Evolutionary conservation across 1,140 invertebrate genomes (phyloP), one percentile per base, ranked within the genome.

Genomic region (Apocrypta bakeri): DNA sequence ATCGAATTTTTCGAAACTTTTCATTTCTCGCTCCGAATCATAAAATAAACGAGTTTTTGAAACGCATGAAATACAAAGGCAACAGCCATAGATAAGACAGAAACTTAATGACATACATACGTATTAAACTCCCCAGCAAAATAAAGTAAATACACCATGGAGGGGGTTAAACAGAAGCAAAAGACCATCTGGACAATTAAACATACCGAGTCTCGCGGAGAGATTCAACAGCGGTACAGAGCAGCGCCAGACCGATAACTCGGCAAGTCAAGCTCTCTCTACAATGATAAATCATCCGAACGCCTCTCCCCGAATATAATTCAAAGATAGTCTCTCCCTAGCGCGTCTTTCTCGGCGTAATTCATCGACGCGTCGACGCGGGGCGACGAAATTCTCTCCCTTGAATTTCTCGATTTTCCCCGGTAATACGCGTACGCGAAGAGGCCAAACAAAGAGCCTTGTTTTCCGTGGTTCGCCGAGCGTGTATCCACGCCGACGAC

Each of bases 281-380:
- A 4, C 33, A 61, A 68, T 75, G 63, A 81, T 81, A 81, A 81
- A 81, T 81, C 63, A 68, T 68, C 25, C n/a, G n/a, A n/a, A n/a
- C n/a, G n/a, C n/a, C n/a, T n/a, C 24, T n/a, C 3, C 11, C 9
- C 21, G 21, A 14, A 27, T 8, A 27, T 8, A n/a, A n/a, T n/a
- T n/a, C n/a, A n/a, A n/a, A n/a, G n/a, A 17, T n/a, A 25, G 29
- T 1, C 29, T 25, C 33, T 68, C 17, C 63, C 72, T 42, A 12
- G 33, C 33, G 33, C 33, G 33, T 37, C 33, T 37, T 9, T 25
- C 4, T 27, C 27, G 40, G 29, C 42, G 42, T 74, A 78, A 78
- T 27, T 78, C 76, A 78, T 68, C 76, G 77, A 71, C 77, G 77
- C 77, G 77, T 48, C 64, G n/a, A 40, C 75, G 25, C 27, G 61